Base-by-base conservation (phyloP, 2,113 vertebrate species). In the Cheirogaleus medius region DNA sequence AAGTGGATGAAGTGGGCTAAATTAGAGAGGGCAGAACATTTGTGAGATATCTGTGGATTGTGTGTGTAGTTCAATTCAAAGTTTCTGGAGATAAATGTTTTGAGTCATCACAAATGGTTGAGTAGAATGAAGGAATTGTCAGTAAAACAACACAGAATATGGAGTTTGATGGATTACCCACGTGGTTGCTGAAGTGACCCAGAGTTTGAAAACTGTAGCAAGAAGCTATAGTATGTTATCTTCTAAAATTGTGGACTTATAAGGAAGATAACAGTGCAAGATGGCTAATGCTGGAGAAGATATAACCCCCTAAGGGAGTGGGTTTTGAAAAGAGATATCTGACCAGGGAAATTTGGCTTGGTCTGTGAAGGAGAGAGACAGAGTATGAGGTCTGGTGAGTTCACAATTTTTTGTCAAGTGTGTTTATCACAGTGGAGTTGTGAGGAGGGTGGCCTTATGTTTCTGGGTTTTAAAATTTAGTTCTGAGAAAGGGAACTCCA, bases 341-440 rank as follows among this genome's bases (percentile, higher is more conserved):
- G 29, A 60, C 3, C 9, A 54, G 71, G 39, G 14, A 47, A 49
- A n/a, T 74, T 76, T 76, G 34, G 4, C n/a, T 68, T 82, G 47
- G 14, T 89, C 37, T 18, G 1, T 54, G 17, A 69, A 44, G 4
- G 32, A 54, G 23, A 37, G 4, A 58, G 10, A 44, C 2, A 15
- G 6, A 2, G 0, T n/a, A 27, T 23, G 32, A 80, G 25, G 14
- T 5, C 3, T 3, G 17, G 10, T 8, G 25, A 58, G 5, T 25
- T 80, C 14, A 42, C 39, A 4, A 6, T 49, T 20, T 73, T 49
- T 60, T 34, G 23, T 74, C 6, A 66, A 80, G 3, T 37, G 3
- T 71, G 47, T 73, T 80, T 64, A 29, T 66, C 15, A 44, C 1
- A 34, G 34, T 76, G 81, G 11, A 58, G 56, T 6, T 82, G n/a